A percentile compares a stretch with the other conserved stretches of the same genome.
Conservation (phyloP, 2,797 vertebrate species). For the Pelochelys cantorii region DNA sequence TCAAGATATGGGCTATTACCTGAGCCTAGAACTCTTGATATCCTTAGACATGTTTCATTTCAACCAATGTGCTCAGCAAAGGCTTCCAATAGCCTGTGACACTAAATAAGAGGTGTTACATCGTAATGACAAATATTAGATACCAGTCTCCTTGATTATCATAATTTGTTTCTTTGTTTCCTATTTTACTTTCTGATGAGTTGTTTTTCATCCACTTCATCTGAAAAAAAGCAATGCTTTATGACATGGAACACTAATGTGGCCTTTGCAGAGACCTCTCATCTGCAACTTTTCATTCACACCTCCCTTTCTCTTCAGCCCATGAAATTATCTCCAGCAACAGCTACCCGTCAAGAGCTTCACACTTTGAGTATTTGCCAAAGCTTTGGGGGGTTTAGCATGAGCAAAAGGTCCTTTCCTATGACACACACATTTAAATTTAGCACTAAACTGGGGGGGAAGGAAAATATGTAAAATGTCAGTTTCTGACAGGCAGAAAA, state of each 20-base stretch:
- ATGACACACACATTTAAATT: slow-evolving; percentile 68
- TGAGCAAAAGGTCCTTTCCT: slow-evolving; percentile 68
- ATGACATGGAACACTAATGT: slow-evolving; percentile 46
- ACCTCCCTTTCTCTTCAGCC: slow-evolving; percentile 31
- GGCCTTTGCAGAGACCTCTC: slow-evolving; percentile 53
- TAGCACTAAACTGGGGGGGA: slow-evolving; percentile 63
- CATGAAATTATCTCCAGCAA: slow-evolving; percentile 41
- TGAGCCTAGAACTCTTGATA: not conserved
- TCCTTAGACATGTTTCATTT: slow-evolving; percentile 36
- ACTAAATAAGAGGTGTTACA: slow-evolving; percentile 58
- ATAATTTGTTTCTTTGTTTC: slow-evolving; percentile 63
- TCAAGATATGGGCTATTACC: slow-evolving; percentile 20
- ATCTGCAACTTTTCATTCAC: slow-evolving; percentile 30
- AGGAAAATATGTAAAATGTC: slow-evolving; percentile 80
- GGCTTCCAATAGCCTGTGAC: slow-evolving; percentile 7
- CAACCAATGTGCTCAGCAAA: slow-evolving; percentile 21
- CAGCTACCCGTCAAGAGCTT: slow-evolving; percentile 59
- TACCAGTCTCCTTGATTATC: slow-evolving; percentile 47
- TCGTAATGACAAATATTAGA: slow-evolving; percentile 63
- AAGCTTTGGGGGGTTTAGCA: slow-evolving; percentile 62
- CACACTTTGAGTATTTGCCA: not conserved
- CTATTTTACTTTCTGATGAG: slow-evolving; percentile 60
- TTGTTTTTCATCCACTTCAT: slow-evolving; percentile 44
- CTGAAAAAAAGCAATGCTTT: slow-evolving; percentile 7
- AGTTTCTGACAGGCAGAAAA: slow-evolving; percentile 81